Evolutionary conservation across 2,888 invertebrate genomes (phyloP).

Genomic region (Caenorhabditis parvicauda): DNA sequence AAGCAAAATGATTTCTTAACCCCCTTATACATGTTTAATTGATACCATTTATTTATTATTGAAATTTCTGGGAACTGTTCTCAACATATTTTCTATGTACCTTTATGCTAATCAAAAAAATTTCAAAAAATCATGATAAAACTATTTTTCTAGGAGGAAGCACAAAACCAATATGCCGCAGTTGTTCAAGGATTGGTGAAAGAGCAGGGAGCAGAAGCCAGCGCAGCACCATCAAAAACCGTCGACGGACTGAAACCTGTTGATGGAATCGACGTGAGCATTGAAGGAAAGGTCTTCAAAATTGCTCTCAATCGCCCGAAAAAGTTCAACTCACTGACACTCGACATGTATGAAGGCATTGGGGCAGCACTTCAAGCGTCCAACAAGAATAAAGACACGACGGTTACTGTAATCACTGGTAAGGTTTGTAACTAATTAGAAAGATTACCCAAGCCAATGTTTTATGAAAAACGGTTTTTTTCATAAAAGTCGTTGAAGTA

Average conservation of each 20-base stretch:
- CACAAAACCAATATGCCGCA: conserved; percentile 66
- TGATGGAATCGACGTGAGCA: conserved; percentile 26
- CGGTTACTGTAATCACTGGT: conserved; percentile 75
- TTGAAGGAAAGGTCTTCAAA: conserved; percentile 51
- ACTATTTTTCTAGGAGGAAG: conserved; percentile 64
- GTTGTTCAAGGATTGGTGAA: conserved; percentile 64
- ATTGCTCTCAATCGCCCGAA: conserved; percentile 54
- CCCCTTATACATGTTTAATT: background rate
- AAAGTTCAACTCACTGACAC: conserved; percentile 58
- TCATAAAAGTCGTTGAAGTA: too few species aligned
- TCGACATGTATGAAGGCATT: conserved; percentile 54
- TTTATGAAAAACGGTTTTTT: too few species aligned
- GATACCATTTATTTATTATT: too few species aligned
- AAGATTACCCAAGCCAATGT: background rate
- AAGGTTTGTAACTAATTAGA: conserved; percentile 11
- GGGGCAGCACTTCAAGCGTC: conserved; percentile 36
- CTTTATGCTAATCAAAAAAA: background rate
- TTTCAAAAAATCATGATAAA: background rate
- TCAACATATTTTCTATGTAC: background rate
- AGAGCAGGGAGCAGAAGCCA: conserved; percentile 33
- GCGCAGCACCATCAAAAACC: conserved; percentile 23
- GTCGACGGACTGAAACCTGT: conserved; percentile 37
- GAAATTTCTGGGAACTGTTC: background rate
- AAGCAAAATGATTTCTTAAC: background rate
- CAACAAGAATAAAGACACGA: conserved; percentile 71